Evolutionary conservation across 2,888 invertebrate genomes (phyloP).

Genomic region (Calameuta pallipes): DNA sequence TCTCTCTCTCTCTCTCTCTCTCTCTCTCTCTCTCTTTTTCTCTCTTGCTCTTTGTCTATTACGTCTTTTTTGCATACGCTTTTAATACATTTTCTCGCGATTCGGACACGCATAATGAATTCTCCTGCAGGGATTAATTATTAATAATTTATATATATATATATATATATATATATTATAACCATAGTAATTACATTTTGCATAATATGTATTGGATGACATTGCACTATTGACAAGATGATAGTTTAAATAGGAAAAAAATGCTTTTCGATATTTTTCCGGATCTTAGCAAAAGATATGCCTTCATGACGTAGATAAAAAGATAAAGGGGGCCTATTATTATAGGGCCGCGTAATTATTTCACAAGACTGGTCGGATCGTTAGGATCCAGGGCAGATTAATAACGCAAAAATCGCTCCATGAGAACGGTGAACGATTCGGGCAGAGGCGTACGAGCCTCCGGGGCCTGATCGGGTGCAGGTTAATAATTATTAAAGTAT

Average conservation of each 20-base stretch:
- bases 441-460: constrained; percentile 9
- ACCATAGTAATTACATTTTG: no score
- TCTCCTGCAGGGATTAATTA: constrained; percentile 1
- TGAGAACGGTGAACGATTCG: neutral
- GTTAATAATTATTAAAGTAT: constrained; percentile 54
- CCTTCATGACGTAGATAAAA: no score
- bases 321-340: no score
- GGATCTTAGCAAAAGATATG: no score
- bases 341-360: no score
- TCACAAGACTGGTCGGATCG: neutral
- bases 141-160: neutral
- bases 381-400: neutral
- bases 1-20: neutral
- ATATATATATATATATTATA: neutral
- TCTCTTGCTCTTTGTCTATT: no score
- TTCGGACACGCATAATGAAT: neutral
- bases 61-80: no score
- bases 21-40: neutral
- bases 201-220: no score
- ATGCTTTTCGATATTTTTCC: no score
- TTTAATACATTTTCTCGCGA: no score
- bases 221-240: no score
- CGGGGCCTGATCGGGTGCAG: constrained; percentile 30
- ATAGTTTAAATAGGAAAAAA: no score
- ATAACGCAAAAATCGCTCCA: constrained; percentile 1